A percentile compares a stretch with the other conserved stretches of the same genome.
Evolutionary conservation across 2,113 vertebrate species (phyloP).

Genomic region (Nannobrachium achirus): DNA sequence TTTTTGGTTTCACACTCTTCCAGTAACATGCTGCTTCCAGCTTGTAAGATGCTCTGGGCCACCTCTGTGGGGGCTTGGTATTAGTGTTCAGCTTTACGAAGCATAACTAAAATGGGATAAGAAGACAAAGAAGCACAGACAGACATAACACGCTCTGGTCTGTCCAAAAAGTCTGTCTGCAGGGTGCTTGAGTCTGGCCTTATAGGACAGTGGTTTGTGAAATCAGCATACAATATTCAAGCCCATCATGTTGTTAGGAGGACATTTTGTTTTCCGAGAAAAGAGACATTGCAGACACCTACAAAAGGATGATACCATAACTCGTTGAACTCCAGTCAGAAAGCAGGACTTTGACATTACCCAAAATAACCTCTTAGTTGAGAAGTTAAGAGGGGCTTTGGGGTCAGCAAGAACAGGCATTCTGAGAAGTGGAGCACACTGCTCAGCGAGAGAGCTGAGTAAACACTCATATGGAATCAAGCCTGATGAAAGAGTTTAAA

Average conservation of each 20-base stretch:
- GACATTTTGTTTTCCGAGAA: background rate
- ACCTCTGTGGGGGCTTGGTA: conserved; percentile 38
- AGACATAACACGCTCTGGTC: conserved; percentile 21
- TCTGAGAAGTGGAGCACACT: background rate
- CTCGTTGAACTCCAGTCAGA: background rate
- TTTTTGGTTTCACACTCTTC: conserved; percentile 38
- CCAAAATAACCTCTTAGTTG: background rate
- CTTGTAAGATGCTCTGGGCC: conserved; percentile 29
- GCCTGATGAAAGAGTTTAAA: background rate
- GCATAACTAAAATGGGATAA: conserved; percentile 28
- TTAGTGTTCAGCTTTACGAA: conserved; percentile 56
- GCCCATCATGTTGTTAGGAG: background rate
- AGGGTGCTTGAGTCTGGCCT: conserved; percentile 20
- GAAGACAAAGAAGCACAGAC: conserved; percentile 52
- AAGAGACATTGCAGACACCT: background rate
- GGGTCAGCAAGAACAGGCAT: background rate
- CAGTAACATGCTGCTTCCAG: conserved; percentile 13
- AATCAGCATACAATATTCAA: conserved; percentile 13
- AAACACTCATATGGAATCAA: background rate
- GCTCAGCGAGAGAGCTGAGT: background rate
- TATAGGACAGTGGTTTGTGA: background rate
- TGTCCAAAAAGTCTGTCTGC: background rate
- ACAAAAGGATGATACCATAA: background rate
- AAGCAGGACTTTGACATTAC: background rate
- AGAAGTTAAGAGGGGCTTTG: background rate